Evolutionary conservation across 2,888 invertebrate genomes (phyloP), one percentile per base, ranked within the genome.

Genomic region (Cheilosia impressa): DNA sequence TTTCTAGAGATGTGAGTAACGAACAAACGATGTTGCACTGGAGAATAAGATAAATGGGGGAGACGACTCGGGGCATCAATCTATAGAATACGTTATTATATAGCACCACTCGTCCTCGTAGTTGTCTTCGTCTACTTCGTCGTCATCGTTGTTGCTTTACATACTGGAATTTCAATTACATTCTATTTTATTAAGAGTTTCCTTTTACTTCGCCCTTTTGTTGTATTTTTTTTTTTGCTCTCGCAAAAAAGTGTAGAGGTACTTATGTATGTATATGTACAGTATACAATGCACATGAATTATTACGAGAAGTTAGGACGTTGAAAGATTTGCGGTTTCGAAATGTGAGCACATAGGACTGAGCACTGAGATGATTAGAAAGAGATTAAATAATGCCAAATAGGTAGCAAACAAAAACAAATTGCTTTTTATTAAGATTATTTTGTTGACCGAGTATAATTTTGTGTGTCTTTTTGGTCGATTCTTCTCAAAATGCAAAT

Each of bases 161-260:
- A 65, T 65, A 65, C 31, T 65, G 72, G 79, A 79, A 73, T 79
- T 73, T 79, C 79, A 79, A 79, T 72, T 72, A 79, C 65, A 65
- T 79, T 79, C 43, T 43, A 24, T 78, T 71, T 78, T 71, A 63
- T 71, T 78, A 62, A 62, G 62, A 72, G 24, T 65, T 55, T 55
- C 31, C 19, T 17, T 47, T 73, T 52, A 15, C 24, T 65, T 75
- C 38, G 75, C 13, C 65, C 27, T 19, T 53, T 41, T 57, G 4
- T 52, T 38, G 34, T 13, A 0, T 9, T 38, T 10, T 52, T 45
- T 10, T 17, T 19, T 9, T 47, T 6, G 17, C n/a, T 19, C 13
- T 38, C 13, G 13, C 10, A 38, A 38, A 38, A 38, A 10, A 38
- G 38, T 13, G 38, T 38, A 10, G 1, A 24, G 1, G 7, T 3